phyloP scores from a whole-genome alignment of 1,140 invertebrate species.

The Sinella curviseta region DNA sequence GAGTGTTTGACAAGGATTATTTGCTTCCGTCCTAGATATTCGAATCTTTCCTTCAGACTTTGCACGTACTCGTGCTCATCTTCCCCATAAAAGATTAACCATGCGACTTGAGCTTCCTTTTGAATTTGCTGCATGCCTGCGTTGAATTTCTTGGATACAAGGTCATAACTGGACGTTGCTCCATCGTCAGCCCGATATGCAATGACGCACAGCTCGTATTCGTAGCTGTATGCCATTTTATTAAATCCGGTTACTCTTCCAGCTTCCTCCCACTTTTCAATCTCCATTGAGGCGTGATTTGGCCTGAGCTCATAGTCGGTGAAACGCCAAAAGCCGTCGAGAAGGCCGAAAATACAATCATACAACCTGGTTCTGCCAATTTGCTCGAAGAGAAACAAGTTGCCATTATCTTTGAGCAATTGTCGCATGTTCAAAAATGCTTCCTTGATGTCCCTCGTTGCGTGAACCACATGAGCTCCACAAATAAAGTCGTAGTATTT shows the following conservation, averaged over 20 bases:
- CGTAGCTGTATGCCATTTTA: neutral
- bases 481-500: constrained; percentile 32
- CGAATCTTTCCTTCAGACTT: no score
- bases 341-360: constrained; percentile 21
- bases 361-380: neutral
- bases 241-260: neutral
- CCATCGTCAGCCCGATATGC: no score
- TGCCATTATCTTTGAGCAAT: constrained; percentile 9
- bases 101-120: no score
- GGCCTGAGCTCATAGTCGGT: constrained; percentile 26
- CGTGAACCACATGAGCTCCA: constrained; percentile 35
- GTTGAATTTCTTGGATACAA: no score
- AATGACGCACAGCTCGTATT: neutral
- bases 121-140: no score
- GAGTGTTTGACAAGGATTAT: no score
- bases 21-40: no score
- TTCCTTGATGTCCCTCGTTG: neutral
- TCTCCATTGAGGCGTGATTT: neutral
- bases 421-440: neutral
- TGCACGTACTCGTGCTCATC: no score
- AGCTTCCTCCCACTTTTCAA: neutral
- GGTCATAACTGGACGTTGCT: no score
- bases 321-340: constrained; percentile 41
- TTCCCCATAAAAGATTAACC: no score
- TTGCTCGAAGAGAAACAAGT: constrained; percentile 4